Evolutionary conservation across 2,888 invertebrate genomes (phyloP), one percentile per base, ranked within the genome.

Genomic region (Elmis aenea): DNA sequence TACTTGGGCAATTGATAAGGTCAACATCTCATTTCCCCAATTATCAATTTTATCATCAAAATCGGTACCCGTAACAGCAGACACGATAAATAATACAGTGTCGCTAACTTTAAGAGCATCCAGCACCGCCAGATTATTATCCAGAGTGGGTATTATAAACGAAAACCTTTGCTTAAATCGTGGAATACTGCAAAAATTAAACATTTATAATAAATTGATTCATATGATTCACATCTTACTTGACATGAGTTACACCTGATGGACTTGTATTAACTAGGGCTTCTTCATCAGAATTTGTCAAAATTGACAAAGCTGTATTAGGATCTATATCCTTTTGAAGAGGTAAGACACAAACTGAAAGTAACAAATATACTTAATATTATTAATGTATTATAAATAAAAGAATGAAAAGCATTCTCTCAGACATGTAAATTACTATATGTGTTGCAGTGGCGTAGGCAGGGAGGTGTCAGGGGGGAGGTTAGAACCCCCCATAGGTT

Each of bases 41-140:
- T 79, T 76, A 61, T 91, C 90, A 24, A 90, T 74, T 1, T 84
- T 73, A 45, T 83, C 80, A 47, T 81, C 76, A 28, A 58, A 58
- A 45, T 55, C 61, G 33, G 79, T 69, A 5, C 74, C 74, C 47
- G 64, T 62, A 39, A 67, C 63, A 0, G 85, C 82, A 1, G 88
- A 86, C 24, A 87, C 75, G 5, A 94, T 64, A 60, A 91, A 81
- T 2, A 96, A 58, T 2, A 89, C 77, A 1, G 87, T 86, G 60
- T 94, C 93, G 13, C 90, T 83, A 3, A 92, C 81, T 74, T 92
- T 93, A 1, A 86, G 69, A n/a, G 83, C 75, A 70, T 93, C 93
- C 34, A 93, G 67, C 3, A 83, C 69, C 13, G 79, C 79, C 61
- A 85, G 78, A 23, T 90, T 76, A 66, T 88, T 81, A 10, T 83